A percentile compares a stretch with the other conserved stretches of the same genome.
These are phyloP conservation scores for Tetranychus truncatus DNA, from an alignment of 2,888 invertebrate species.

Conservation along the genomic window DNA sequence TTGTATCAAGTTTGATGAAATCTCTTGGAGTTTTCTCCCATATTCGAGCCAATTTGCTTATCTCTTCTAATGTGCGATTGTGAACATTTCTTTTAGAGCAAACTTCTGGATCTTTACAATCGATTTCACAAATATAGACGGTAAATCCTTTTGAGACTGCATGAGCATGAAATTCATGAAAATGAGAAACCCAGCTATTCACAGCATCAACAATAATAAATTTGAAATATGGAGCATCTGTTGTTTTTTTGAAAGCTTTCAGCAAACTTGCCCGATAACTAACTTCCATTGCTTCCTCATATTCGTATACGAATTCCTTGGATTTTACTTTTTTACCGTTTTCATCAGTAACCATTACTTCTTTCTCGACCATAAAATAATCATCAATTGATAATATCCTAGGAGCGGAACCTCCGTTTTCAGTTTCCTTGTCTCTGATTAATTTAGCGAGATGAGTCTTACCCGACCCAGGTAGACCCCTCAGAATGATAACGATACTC, in stretches of 20 bases:
- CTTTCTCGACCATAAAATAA: conserved; percentile 64
- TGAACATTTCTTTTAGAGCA: conserved; percentile 72
- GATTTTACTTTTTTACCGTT: conserved; percentile 49
- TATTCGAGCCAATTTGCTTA: conserved; percentile 45
- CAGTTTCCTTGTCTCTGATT: conserved; percentile 59
- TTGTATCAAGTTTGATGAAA: conserved; percentile 52
- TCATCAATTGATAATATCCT: conserved; percentile 83
- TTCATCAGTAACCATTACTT: conserved; percentile 36
- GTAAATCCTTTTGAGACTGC: conserved; percentile 67
- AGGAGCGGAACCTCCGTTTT: conserved; percentile 69
- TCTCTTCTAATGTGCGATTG: conserved; percentile 54
- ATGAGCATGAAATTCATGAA: conserved; percentile 70
- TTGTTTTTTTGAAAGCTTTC: conserved; percentile 72
- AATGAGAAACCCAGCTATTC: conserved; percentile 59
- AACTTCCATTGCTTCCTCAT: conserved; percentile 62
- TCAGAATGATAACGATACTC: conserved; percentile 62
- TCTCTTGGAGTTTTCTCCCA: conserved; percentile 64
- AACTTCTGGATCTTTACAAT: conserved; percentile 49
- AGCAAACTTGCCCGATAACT: conserved; percentile 60
- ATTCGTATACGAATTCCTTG: conserved; percentile 63
- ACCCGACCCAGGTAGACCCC: conserved; percentile 86
- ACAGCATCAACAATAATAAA: conserved; percentile 83
- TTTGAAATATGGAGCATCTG: conserved; percentile 72
- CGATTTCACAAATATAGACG: conserved; percentile 75
- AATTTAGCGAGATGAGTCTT: conserved; percentile 75